Conservation (phyloP, 2,113 vertebrate species). For the Corythaeola cristata region DNA sequence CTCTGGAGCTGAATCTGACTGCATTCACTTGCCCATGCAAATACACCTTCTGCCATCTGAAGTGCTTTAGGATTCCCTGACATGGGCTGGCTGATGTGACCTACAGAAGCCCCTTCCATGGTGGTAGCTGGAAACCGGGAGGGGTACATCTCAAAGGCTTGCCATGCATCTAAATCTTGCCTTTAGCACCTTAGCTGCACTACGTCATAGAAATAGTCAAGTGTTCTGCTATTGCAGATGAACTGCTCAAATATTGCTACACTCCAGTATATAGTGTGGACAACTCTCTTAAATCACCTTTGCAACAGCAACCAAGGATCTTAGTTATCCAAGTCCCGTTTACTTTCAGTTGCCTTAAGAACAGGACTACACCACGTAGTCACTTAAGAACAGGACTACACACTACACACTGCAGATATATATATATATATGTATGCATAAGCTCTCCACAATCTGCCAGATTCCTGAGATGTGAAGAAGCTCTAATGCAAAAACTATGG, state of each 20-base stretch:
- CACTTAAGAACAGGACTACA: neutral
- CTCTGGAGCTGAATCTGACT: neutral
- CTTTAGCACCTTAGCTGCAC: neutral
- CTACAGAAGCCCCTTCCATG: neutral
- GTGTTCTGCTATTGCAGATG: neutral
- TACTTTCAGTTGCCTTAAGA: neutral
- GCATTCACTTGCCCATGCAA: neutral
- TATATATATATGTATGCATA: no score
- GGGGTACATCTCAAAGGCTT: neutral
- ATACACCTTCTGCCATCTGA: neutral
- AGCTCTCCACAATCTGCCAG: neutral
- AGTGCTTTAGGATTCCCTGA: neutral
- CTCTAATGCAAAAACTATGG: neutral
- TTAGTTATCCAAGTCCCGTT: neutral
- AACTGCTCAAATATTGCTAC: neutral
- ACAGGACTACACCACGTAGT: neutral
- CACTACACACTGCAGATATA: neutral
- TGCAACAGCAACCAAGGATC: neutral
- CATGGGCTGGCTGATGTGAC: neutral
- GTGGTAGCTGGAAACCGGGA: neutral
- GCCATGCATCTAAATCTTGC: neutral
- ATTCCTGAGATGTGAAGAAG: neutral
- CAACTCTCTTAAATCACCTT: neutral
- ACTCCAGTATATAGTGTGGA: neutral
- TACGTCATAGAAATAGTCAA: neutral